These are phyloP conservation scores for Macrotus californicus DNA, from an alignment of 2,113 vertebrate species.

Conservation along the genomic window DNA sequence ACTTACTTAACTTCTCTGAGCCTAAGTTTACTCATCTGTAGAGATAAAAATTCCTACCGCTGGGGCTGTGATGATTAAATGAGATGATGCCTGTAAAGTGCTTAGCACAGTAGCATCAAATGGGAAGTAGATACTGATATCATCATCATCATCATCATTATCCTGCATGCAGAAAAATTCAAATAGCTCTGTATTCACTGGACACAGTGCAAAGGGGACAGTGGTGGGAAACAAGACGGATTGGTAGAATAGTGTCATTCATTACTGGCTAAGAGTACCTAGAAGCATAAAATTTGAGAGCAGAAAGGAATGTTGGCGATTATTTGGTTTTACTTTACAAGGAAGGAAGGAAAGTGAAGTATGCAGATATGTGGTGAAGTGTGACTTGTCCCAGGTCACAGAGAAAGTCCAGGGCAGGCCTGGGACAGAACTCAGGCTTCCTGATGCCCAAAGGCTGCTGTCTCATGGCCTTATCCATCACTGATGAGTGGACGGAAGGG, in stretches of 20 bases:
- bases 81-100: background rate
- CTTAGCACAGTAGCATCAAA: background rate
- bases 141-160: background rate
- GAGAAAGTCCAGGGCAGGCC: background rate
- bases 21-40: background rate
- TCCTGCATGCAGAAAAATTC: background rate
- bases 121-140: background rate
- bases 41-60: background rate
- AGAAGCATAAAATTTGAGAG: background rate
- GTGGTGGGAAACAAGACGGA: background rate
- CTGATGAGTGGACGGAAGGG: background rate
- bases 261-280: background rate
- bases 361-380: background rate
- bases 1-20: background rate
- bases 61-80: background rate
- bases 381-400: background rate
- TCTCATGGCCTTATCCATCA: background rate
- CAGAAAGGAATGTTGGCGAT: fast-evolving
- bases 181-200: background rate
- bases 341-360: background rate
- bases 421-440: background rate
- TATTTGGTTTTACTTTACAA: background rate
- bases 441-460: background rate
- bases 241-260: background rate
- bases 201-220: background rate